phyloP scores from a whole-genome alignment of 2,113 vertebrate species.

The Oryzias celebensis region DNA sequence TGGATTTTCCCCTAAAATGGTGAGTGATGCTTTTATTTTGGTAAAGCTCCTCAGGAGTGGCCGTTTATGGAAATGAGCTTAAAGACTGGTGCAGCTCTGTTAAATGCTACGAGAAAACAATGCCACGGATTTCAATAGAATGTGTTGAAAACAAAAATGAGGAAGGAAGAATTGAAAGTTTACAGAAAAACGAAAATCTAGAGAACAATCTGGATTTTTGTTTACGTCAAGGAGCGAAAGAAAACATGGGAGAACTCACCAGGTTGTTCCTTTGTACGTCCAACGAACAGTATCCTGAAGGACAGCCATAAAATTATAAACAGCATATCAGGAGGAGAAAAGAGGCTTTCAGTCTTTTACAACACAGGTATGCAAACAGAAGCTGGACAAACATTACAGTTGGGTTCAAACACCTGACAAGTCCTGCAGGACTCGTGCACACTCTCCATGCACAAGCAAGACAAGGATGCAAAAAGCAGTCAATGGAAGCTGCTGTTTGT shows the following conservation, averaged over 20 bases:
- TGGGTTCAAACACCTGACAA: neutral
- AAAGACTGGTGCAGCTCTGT: too few species aligned
- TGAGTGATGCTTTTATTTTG: too few species aligned
- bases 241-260: conserved; percentile 56
- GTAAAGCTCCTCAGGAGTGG: too few species aligned
- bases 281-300: conserved; percentile 78
- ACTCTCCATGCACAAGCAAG: too few species aligned
- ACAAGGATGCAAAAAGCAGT: too few species aligned
- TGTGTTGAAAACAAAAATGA: fast-evolving
- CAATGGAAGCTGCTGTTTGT: too few species aligned
- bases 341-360: neutral
- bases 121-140: neutral
- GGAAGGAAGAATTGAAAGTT: neutral
- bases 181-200: neutral
- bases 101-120: neutral
- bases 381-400: neutral
- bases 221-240: neutral
- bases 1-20: too few species aligned
- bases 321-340: neutral
- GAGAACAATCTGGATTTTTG: too few species aligned
- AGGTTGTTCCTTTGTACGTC: conserved; percentile 74
- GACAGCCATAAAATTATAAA: conserved; percentile 15
- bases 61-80: too few species aligned
- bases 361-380: conserved; percentile 2
- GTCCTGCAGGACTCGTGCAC: too few species aligned